phyloP scores from a whole-genome alignment of 2,113 vertebrate genomes.

The Morone saxatilis region DNA sequence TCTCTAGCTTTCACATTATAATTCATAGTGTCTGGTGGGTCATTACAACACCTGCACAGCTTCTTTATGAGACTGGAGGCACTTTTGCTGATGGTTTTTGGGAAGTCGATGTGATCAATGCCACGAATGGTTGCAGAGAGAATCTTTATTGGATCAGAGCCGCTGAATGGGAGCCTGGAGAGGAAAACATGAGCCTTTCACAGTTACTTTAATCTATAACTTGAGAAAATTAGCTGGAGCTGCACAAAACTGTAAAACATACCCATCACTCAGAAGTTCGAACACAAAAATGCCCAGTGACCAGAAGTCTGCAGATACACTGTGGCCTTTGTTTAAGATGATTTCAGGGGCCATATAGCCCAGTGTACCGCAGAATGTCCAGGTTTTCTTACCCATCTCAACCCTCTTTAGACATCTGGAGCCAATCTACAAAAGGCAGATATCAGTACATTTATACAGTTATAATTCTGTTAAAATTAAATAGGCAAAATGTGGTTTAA shows the following conservation, averaged over 20 bases:
- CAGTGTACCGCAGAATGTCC: slow-evolving; percentile 85
- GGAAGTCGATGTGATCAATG: slow-evolving; percentile 83
- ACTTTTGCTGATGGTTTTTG: slow-evolving; percentile 78
- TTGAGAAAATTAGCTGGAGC: neutral
- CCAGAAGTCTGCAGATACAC: slow-evolving; percentile 80
- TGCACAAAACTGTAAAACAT: slow-evolving; percentile 28
- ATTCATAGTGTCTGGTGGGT: neutral
- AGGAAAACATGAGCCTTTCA: slow-evolving; percentile 1
- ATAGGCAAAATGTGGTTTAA: neutral
- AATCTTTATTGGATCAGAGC: slow-evolving; percentile 76
- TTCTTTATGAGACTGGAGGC: slow-evolving; percentile 82
- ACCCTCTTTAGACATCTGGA: slow-evolving; percentile 83
- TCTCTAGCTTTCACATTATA: slow-evolving; percentile 13
- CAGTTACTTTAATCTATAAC: neutral
- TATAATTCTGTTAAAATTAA: neutral
- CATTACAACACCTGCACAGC: slow-evolving; percentile 82
- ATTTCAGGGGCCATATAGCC: slow-evolving; percentile 86
- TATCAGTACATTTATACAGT: neutral
- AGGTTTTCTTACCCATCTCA: slow-evolving; percentile 81
- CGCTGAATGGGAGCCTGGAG: slow-evolving; percentile 81
- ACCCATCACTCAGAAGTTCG: slow-evolving; percentile 84
- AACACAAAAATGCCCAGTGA: slow-evolving; percentile 85
- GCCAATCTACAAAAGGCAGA: slow-evolving; percentile 71
- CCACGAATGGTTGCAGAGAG: slow-evolving; percentile 78
- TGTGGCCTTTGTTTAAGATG: slow-evolving; percentile 82